Evolutionary conservation across 2,113 vertebrate species (phyloP), one percentile per base, ranked within the genome.

Genomic region (Charadrius vociferus): DNA sequence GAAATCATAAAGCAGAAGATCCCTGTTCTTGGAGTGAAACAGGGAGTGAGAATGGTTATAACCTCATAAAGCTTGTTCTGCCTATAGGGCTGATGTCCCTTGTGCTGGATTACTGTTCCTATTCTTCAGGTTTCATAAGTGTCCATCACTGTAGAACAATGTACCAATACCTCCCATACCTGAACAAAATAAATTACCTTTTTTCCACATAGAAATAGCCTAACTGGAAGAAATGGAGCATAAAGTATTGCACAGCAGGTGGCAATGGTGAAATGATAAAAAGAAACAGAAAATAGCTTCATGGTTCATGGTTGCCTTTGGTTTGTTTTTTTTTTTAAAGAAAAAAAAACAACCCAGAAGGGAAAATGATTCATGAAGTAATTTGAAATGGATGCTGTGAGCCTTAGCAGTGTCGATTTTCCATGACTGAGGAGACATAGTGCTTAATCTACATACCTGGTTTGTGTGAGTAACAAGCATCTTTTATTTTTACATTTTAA

Each of bases 111-210:
- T 14, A 52, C 43, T 5, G 3, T 22, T 74, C 39, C 79, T 49
- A 0, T 2, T 7, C 36, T 3, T 22, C 52, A 50, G 7, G 3
- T 34, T 18, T 59, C 71, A 1, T 0, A 27, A n/a, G 3, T 13
- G 22, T 4, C 52, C 47, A 7, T 30, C 43, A 0, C 56, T 10
- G 45, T 14, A 43, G 32, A 65, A 12, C 34, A 18, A 7, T 6
- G 3, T 14, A 12, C 17, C 17, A 8, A 15, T 12, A 1, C 3
- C 4, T 65, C 36, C 36, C 0, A 0, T 9, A 75, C 30, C 56
- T 17, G 43, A 37, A 34, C 21, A 9, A 55, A 52, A 77, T 0
- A 43, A 65, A 36, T 11, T 3, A 2, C 16, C 4, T 66, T 66
- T 49, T 45, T 41, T 49, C 24, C 24, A 47, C 29, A 41, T 53